Evolutionary conservation across 1,140 invertebrate species (phyloP).

Genomic region (Aphaenogaster ashmeadi): DNA sequence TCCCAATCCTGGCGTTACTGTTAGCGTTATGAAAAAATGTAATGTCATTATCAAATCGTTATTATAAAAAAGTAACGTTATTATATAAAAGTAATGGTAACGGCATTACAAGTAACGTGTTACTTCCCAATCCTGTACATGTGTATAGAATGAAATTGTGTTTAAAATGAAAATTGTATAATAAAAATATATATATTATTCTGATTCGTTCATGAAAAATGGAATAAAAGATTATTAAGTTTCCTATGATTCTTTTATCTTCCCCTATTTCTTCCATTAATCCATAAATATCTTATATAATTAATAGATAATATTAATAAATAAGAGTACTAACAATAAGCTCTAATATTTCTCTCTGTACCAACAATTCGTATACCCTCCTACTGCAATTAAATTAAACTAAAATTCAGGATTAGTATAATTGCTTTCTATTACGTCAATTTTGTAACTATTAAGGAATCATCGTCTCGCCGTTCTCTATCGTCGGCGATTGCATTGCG

Average conservation of each 20-base stretch:
- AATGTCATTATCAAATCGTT: too few species aligned
- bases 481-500: neutral
- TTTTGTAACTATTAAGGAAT: conserved; percentile 33
- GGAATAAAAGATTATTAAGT: neutral
- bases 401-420: conserved; percentile 11
- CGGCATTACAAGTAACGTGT: too few species aligned
- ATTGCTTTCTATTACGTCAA: conserved; percentile 27
- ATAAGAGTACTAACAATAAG: neutral
- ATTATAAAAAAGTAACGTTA: too few species aligned
- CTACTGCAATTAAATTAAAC: neutral
- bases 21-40: too few species aligned
- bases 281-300: neutral
- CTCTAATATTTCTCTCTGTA: neutral
- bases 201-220: neutral
- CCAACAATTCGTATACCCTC: neutral
- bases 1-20: too few species aligned
- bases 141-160: too few species aligned
- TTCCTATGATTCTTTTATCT: too few species aligned
- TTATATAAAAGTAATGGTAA: too few species aligned
- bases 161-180: neutral
- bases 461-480: conserved; percentile 7
- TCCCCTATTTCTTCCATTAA: neutral
- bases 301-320: conserved; percentile 21
- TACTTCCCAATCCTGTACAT: too few species aligned
- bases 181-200: neutral